A percentile compares a stretch with the other conserved stretches of the same genome.
Evolutionary conservation across 2,113 vertebrate genomes (phyloP).

Genomic region (Camelus bactrianus): DNA sequence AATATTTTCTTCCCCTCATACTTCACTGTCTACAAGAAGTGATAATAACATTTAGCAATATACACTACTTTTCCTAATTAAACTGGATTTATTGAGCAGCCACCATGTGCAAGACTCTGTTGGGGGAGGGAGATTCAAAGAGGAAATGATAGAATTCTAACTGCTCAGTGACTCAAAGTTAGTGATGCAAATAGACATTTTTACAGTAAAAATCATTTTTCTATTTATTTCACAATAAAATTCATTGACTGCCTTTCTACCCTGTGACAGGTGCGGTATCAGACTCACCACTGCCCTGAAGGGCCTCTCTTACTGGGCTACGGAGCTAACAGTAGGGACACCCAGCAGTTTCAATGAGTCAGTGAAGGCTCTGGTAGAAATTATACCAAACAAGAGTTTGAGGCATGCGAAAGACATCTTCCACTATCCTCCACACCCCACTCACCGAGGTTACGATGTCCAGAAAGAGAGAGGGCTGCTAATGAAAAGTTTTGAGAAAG

Average conservation of each 20-base stretch:
- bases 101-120: background rate
- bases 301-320: background rate
- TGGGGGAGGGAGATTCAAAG: background rate
- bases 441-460: background rate
- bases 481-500: background rate
- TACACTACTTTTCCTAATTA: background rate
- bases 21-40: background rate
- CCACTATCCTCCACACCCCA: too few species aligned
- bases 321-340: background rate
- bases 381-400: background rate
- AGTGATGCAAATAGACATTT: background rate
- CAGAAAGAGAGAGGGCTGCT: background rate
- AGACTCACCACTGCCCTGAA: background rate
- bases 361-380: background rate
- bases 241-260: background rate
- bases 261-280: background rate
- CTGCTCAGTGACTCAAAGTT: background rate
- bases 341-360: background rate
- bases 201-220: background rate
- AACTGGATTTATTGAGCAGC: background rate
- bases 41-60: background rate
- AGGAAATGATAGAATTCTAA: background rate
- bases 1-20: constrained; percentile 9
- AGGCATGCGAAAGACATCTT: background rate
- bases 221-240: constrained; percentile 16